These are phyloP conservation scores for Ataeniobius toweri DNA, from an alignment of 2,797 vertebrate species.

Conservation along the genomic window DNA sequence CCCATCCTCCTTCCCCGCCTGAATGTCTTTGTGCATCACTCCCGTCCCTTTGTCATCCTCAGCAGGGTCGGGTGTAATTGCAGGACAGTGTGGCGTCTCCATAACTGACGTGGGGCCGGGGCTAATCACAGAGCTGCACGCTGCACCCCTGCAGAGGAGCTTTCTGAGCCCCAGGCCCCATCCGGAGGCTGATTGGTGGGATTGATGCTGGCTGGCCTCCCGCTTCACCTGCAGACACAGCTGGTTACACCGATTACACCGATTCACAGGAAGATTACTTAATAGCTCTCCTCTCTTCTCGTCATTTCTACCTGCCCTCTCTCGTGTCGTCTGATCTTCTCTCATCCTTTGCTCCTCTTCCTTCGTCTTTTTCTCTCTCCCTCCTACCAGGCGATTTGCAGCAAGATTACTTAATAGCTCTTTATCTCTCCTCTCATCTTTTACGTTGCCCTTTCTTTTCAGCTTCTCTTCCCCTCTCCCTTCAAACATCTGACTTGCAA, in stretches of 20 bases:
- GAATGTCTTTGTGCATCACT: conserved; percentile 40
- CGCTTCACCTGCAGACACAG: conserved; percentile 75
- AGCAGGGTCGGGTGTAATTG: conserved; percentile 59
- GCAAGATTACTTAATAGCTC: conserved; percentile 60
- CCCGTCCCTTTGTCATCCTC: conserved; percentile 32
- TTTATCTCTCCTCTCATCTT: conserved; percentile 55
- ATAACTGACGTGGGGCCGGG: conserved; percentile 49
- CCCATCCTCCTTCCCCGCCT: conserved; percentile 16
- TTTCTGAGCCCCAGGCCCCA: conserved; percentile 70
- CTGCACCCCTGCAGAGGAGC: conserved; percentile 63
- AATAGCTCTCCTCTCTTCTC: conserved; percentile 67
- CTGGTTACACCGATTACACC: conserved; percentile 76
- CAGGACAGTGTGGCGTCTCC: conserved; percentile 63
- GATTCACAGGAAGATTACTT: conserved; percentile 75
- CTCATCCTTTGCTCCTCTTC: conserved; percentile 46
- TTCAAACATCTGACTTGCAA: conserved; percentile 44
- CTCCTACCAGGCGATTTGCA: conserved; percentile 51
- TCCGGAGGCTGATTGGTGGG: conserved; percentile 72
- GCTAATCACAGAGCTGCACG: conserved; percentile 71
- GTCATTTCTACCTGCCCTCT: conserved; percentile 64
- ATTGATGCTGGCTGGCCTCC: conserved; percentile 66
- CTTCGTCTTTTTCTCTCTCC: conserved; percentile 53
- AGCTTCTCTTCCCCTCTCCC: conserved; percentile 51
- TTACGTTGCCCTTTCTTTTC: conserved; percentile 48
- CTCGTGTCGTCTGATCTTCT: conserved; percentile 59